Conservation (phyloP, 2,113 vertebrate genomes). For the Rhizomys pruinosus region DNA sequence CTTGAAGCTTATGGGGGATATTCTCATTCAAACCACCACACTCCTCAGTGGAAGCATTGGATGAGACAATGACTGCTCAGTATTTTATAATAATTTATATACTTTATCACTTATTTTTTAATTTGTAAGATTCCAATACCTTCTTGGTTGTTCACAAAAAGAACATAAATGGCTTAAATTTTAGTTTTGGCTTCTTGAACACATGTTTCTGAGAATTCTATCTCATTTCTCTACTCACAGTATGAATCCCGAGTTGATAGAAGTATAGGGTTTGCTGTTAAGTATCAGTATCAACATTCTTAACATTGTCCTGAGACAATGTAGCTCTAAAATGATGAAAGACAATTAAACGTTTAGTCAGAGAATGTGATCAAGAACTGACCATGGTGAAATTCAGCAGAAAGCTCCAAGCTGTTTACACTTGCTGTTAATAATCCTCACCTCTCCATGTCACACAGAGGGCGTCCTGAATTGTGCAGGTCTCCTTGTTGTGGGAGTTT, state of each 20-base stretch:
- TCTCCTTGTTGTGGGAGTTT: background rate
- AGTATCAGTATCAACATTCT: background rate
- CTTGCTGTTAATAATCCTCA: background rate
- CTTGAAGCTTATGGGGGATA: no score
- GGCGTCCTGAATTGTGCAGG: background rate
- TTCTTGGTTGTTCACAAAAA: background rate
- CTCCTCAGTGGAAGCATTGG: background rate
- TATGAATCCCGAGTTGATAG: background rate
- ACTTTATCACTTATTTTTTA: background rate
- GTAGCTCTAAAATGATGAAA: background rate
- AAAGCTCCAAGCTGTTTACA: background rate
- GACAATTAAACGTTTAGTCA: background rate
- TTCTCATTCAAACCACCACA: no score
- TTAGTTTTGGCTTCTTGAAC: constrained; percentile 23
- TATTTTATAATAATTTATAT: background rate
- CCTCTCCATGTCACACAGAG: background rate
- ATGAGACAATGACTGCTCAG: background rate
- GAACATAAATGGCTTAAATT: background rate
- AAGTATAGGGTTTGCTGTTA: background rate
- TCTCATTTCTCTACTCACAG: background rate
- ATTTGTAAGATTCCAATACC: background rate
- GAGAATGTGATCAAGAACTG: background rate
- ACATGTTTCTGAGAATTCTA: background rate
- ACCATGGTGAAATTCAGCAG: background rate
- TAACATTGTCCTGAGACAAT: background rate